Percentiles rank a stretch among this genome's conserved stretches.
Evolutionary conservation across 1,140 invertebrate genomes (phyloP).

Genomic region (Procambarus clarkii): DNA sequence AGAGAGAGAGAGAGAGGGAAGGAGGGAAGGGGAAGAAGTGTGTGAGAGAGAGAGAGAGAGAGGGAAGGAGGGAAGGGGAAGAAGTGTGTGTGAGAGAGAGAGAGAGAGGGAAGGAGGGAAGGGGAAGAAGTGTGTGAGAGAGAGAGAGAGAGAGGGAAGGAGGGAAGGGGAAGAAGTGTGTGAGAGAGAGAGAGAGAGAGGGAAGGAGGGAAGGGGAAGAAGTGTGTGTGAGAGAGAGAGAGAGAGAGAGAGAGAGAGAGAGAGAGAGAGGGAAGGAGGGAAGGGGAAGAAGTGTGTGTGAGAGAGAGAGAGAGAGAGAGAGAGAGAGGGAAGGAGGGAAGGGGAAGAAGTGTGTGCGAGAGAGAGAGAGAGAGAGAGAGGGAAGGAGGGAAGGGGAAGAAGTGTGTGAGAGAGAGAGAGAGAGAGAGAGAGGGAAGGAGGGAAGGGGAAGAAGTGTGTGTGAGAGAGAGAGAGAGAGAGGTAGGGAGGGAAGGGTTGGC

Average conservation of each 20-base stretch:
- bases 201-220: too few species aligned
- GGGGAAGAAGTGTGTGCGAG: too few species aligned
- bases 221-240: too few species aligned
- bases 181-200: not conserved
- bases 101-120: not conserved
- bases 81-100: not conserved
- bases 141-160: not conserved
- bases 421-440: not conserved
- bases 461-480: not conserved
- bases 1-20: too few species aligned
- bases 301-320: constrained; percentile 6
- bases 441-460: not conserved
- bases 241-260: too few species aligned
- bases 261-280: too few species aligned
- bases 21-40: too few species aligned
- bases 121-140: too few species aligned
- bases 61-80: not conserved
- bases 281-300: too few species aligned
- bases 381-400: not conserved
- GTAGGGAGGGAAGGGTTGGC: not conserved
- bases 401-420: not conserved
- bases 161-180: not conserved
- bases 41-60: not conserved
- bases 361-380: too few species aligned
- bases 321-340: too few species aligned